These are phyloP conservation scores for Aphis gossypii DNA, from an alignment of 1,140 invertebrate genomes.

Conservation along the genomic window DNA sequence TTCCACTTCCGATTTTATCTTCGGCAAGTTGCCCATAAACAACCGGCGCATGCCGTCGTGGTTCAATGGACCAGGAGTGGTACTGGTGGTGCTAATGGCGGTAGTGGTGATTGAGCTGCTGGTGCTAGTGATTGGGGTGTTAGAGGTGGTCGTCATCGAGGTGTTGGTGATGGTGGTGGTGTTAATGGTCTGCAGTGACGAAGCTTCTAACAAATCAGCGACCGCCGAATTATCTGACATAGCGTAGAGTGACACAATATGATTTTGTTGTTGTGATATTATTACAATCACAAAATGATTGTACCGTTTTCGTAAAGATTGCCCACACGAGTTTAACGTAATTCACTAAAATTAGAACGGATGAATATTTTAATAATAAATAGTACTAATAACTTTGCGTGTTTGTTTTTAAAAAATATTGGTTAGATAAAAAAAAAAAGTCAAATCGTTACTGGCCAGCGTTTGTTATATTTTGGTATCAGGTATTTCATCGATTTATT, in stretches of 20 bases:
- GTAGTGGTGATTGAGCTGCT: rapidly evolving
- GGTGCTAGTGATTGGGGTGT: too few species aligned
- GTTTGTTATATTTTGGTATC: background rate
- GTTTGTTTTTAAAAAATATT: background rate
- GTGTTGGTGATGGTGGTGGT: too few species aligned
- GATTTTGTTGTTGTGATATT: background rate
- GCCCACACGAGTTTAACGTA: background rate
- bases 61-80: background rate
- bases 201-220: background rate
- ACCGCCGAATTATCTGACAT: background rate
- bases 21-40: conserved; percentile 34
- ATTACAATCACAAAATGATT: background rate
- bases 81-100: background rate
- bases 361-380: background rate
- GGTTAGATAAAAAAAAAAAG: background rate
- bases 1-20: conserved; percentile 17
- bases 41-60: background rate
- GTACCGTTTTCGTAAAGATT: background rate
- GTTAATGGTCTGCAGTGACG: background rate
- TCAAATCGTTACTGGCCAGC: background rate
- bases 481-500: background rate
- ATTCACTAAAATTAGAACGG: background rate
- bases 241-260: background rate
- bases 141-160: background rate
- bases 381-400: background rate